phyloP scores from a whole-genome alignment of 2,797 vertebrate genomes.

The Podargus strigoides region DNA sequence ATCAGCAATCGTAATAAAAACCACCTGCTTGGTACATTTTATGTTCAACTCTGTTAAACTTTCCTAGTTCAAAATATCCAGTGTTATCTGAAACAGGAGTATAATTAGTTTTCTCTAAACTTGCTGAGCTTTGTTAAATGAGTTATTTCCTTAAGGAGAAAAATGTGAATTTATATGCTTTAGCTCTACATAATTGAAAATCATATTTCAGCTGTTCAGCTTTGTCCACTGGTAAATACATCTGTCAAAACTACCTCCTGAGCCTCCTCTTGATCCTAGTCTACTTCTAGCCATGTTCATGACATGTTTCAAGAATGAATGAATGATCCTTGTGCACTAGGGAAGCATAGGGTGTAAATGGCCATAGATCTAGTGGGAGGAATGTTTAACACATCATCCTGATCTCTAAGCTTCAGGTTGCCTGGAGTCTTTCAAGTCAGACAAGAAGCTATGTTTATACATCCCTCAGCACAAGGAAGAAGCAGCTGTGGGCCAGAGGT shows the following conservation, averaged over 20 bases:
- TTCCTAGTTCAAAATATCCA: conserved; percentile 14
- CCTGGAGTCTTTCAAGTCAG: conserved; percentile 1
- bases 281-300: not conserved
- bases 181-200: not conserved
- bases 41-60: conserved; percentile 1
- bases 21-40: conserved; percentile 33
- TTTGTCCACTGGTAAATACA: not conserved
- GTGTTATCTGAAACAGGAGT: not conserved
- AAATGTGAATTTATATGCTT: not conserved
- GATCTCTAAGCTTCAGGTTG: not conserved
- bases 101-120: not conserved
- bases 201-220: not conserved
- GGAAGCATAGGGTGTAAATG: not conserved
- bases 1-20: conserved; percentile 60
- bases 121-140: not conserved
- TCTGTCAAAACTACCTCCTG: not conserved
- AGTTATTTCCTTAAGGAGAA: not conserved
- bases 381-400: not conserved
- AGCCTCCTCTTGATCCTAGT: not conserved
- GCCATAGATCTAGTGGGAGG: not conserved
- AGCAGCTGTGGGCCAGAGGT: not conserved
- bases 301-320: not conserved
- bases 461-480: not conserved
- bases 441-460: not conserved
- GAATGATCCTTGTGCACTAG: not conserved